A percentile compares a stretch with the other conserved stretches of the same genome.
Evolutionary conservation across 2,888 invertebrate species (phyloP).

Genomic region (Bombylius major): DNA sequence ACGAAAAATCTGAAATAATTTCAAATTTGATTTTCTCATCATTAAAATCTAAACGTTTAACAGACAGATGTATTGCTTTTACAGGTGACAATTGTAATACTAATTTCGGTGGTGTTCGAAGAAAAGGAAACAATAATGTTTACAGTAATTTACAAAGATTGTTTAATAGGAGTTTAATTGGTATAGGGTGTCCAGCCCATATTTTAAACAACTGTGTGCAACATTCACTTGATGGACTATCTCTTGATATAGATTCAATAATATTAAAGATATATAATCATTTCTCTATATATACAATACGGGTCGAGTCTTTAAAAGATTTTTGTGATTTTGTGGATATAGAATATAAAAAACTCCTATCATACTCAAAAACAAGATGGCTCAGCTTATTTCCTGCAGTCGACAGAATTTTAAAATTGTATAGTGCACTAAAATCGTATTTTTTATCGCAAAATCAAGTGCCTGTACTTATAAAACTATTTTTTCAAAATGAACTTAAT

Average conservation of each 20-base stretch:
- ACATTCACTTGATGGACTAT: conserved; percentile 10
- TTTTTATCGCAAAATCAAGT: background rate
- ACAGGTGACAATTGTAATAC: conserved; percentile 7
- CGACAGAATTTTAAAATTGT: conserved; percentile 1
- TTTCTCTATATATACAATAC: conserved; percentile 9
- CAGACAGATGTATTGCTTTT: background rate
- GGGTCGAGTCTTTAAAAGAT: conserved; percentile 7
- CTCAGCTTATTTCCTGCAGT: background rate
- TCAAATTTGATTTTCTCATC: background rate
- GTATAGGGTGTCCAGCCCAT: conserved; percentile 10
- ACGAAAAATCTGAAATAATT: background rate
- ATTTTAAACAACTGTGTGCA: conserved; percentile 11
- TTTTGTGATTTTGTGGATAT: conserved; percentile 4
- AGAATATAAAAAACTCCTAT: conserved; percentile 5
- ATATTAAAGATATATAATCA: conserved; percentile 4
- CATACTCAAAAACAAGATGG: conserved; percentile 7
- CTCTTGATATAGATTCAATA: conserved; percentile 6
- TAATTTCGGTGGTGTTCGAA: conserved; percentile 6
- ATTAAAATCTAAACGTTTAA: background rate
- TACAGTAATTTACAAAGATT: conserved; percentile 3
- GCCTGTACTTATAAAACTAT: background rate
- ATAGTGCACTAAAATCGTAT: background rate
- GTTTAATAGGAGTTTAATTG: conserved; percentile 1
- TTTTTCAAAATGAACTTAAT: background rate
- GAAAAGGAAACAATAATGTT: conserved; percentile 8